These are phyloP conservation scores for Toxonevra muliebris DNA, from an alignment of 2,888 invertebrate species.

Conservation along the genomic window DNA sequence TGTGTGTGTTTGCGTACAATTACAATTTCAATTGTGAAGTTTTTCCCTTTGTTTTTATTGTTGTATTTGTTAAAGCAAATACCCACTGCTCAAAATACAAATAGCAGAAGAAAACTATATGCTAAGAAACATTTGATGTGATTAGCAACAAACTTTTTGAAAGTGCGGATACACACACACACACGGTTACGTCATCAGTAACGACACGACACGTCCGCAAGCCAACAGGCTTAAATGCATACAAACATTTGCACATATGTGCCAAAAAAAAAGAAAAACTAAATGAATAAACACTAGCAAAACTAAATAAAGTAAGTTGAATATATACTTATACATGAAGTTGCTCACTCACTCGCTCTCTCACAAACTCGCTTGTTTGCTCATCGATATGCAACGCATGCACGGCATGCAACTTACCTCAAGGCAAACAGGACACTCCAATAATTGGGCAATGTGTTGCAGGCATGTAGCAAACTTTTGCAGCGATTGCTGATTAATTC, in stretches of 20 bases:
- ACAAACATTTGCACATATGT: neutral
- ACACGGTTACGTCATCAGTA: too few relatives aligned
- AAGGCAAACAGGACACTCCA: slow-evolving; percentile 67
- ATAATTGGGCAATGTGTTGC: slow-evolving; percentile 65
- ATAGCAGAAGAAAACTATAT: slow-evolving; percentile 35
- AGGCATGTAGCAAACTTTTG: slow-evolving; percentile 66
- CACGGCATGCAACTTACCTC: slow-evolving; percentile 57
- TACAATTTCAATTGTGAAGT: slow-evolving; percentile 30
- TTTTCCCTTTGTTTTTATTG: slow-evolving; percentile 8
- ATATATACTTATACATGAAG: slow-evolving; percentile 50
- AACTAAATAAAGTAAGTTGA: neutral
- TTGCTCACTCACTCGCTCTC: slow-evolving; percentile 47
- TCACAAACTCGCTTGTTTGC: neutral
- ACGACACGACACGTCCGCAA: too few relatives aligned
- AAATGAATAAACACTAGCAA: slow-evolving; percentile 15
- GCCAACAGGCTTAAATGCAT: neutral
- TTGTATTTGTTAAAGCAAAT: neutral
- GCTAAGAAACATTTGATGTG: slow-evolving; percentile 48
- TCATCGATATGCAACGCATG: slow-evolving; percentile 27
- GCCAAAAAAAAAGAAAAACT: too few relatives aligned
- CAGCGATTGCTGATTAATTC: slow-evolving; percentile 63
- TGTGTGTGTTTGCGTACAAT: slow-evolving; percentile 24
- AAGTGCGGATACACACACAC: slow-evolving; percentile 12
- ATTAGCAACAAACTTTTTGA: slow-evolving; percentile 54
- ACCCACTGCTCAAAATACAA: slow-evolving; percentile 39